Conservation (phyloP, 92 coral and sea anemone genomes). For the Epizoanthus ramosus region DNA sequence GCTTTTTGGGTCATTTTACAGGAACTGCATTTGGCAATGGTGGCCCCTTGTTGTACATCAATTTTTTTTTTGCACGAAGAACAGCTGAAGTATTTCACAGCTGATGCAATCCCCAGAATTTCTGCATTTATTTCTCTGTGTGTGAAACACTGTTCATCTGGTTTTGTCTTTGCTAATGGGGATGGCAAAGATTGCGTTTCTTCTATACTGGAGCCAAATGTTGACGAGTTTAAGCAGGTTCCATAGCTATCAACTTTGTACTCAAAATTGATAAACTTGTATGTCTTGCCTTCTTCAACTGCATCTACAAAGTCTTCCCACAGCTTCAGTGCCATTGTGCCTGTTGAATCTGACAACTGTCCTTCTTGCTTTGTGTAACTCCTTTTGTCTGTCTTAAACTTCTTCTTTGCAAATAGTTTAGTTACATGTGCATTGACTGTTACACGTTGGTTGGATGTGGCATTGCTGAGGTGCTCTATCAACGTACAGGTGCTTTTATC, state of each 20-base stretch:
- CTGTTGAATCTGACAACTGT: neutral
- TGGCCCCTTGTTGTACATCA: neutral
- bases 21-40: neutral
- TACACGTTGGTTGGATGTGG: constrained; percentile 7
- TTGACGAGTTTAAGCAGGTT: neutral
- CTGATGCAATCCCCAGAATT: neutral
- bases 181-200: neutral
- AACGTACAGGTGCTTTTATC: neutral
- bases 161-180: neutral
- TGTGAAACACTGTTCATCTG: neutral
- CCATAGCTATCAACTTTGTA: neutral
- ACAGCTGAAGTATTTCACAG: neutral
- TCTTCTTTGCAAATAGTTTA: neutral
- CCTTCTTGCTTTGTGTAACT: neutral
- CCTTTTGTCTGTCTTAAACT: neutral
- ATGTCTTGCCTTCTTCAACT: neutral
- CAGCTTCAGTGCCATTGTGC: neutral
- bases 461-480: neutral
- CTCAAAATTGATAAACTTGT: neutral
- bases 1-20: neutral
- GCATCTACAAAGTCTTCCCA: constrained; percentile 6
- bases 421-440: neutral
- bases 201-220: neutral
- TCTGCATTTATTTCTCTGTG: neutral
- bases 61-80: neutral